phyloP scores from a whole-genome alignment of 2,113 vertebrate species.

The Arothron firmamentum region DNA sequence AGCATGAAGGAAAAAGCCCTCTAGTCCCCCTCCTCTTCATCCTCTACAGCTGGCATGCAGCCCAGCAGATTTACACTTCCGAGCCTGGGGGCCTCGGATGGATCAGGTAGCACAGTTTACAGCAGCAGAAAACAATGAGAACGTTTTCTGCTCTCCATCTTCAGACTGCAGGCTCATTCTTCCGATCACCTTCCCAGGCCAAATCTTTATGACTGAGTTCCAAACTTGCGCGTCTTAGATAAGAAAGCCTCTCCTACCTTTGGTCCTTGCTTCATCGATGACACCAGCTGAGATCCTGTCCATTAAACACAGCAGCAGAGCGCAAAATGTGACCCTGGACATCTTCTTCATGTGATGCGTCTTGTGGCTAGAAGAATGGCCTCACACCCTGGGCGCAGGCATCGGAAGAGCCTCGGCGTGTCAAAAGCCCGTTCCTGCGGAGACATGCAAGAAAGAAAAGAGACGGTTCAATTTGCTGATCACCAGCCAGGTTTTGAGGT shows the following conservation, averaged over 20 bases:
- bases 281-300: conserved; percentile 31
- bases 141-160: background rate
- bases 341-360: conserved; percentile 52
- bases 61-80: conserved; percentile 75
- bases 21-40: conserved; percentile 5
- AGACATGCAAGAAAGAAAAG: conserved; percentile 15
- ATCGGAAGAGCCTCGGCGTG: conserved; percentile 49
- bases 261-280: conserved; percentile 38
- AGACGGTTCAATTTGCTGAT: conserved; percentile 48
- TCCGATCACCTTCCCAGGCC: conserved; percentile 1
- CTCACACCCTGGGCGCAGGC: conserved; percentile 59
- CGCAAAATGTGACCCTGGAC: conserved; percentile 49
- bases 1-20: conserved; percentile 44
- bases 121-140: conserved; percentile 53
- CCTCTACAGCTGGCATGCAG: conserved; percentile 61
- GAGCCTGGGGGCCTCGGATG: conserved; percentile 61
- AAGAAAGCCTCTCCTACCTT: conserved; percentile 52
- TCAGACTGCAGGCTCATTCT: background rate
- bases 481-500: conserved; percentile 13
- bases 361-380: conserved; percentile 32
- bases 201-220: background rate
- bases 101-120: conserved; percentile 68
- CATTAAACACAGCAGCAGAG: conserved; percentile 57
- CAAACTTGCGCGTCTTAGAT: no score
- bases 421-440: conserved; percentile 46